Evolutionary conservation across 1,140 invertebrate species (phyloP), one percentile per base, ranked within the genome.

Genomic region (Drosophila nikananu): DNA sequence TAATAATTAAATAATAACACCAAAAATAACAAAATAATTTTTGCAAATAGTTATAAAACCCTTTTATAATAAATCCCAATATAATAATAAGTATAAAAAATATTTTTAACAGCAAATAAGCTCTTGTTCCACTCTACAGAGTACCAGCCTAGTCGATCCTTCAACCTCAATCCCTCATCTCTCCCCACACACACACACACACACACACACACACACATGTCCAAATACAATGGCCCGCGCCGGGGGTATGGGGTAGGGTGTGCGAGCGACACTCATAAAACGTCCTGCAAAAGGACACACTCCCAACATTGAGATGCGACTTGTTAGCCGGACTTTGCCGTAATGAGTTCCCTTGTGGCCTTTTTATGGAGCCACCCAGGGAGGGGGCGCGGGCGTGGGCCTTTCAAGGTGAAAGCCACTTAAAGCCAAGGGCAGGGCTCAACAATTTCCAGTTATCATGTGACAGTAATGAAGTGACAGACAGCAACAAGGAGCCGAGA

Each of bases 311-410:
- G n/a, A 57, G 21, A 55, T 64, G 74, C 25, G 67, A 74, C 76
- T 80, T 74, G 77, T 74, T 80, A 79, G 76, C 66, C 57, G 77
- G 77, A 79, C 77, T 79, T 79, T 71, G 66, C 64, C 52, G 48
- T 80, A 80, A 80, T 80, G 77, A 80, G 77, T 80, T 80, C 77
- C 77, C 77, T 80, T 80, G 77, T 80, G 77, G 77, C 76, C 54
- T 60, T 79, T 79, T 79, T 79, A 74, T 74, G 25, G 30, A 42
- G 23, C 54, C 54, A n/a, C 21, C 70, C 52, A 23, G 15, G 39
- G 23, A 23, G 60, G 17, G 7, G 41, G 9, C 15, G 15, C 5
- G 42, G 42, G 41, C 8, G 49, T 25, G 23, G 57, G 32, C 30
- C 51, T 63, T 62, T 62, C 75, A 78, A 79, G 77, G 77, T 79